Percentiles rank a stretch among this genome's conserved stretches.
Evolutionary conservation across 1,140 invertebrate species (phyloP).

Genomic region (Penaeus vannamei): DNA sequence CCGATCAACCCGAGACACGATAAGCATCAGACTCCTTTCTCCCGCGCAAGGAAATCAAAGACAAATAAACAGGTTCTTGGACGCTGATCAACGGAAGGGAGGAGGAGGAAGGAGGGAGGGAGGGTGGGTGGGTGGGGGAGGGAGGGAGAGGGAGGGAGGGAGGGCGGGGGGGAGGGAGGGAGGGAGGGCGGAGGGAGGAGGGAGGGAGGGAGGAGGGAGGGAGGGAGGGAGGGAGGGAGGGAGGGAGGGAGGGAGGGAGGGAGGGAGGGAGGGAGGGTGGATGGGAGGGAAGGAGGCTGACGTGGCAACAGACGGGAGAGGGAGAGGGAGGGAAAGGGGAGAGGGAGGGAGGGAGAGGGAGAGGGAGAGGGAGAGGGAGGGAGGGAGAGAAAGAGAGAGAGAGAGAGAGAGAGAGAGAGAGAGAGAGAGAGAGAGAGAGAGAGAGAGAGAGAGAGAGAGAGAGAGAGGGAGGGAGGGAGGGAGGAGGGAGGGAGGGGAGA

Average conservation of each 20-base stretch:
- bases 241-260: too few relatives aligned
- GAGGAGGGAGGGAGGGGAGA: background rate
- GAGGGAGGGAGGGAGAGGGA: background rate
- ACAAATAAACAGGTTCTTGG: too few relatives aligned
- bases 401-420: conserved; percentile 46
- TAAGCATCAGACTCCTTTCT: background rate
- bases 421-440: conserved; percentile 41
- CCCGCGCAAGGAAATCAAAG: background rate
- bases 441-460: background rate
- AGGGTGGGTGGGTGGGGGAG: background rate
- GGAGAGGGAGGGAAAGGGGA: too few relatives aligned
- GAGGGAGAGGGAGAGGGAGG: background rate
- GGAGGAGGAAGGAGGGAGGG: background rate
- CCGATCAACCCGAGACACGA: too few relatives aligned
- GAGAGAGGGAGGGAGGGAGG: too few relatives aligned
- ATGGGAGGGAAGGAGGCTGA: background rate
- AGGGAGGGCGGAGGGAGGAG: too few relatives aligned
- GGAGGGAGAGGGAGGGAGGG: background rate
- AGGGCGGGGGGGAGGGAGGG: too few relatives aligned
- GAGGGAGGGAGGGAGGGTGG: too few relatives aligned
- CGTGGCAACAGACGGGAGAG: background rate
- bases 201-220: too few relatives aligned
- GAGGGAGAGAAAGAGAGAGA: conserved; percentile 32
- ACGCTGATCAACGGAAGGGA: too few relatives aligned
- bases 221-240: too few relatives aligned